Evolutionary conservation across 2,888 invertebrate genomes (phyloP).

Genomic region (Electrophaes corylata): DNA sequence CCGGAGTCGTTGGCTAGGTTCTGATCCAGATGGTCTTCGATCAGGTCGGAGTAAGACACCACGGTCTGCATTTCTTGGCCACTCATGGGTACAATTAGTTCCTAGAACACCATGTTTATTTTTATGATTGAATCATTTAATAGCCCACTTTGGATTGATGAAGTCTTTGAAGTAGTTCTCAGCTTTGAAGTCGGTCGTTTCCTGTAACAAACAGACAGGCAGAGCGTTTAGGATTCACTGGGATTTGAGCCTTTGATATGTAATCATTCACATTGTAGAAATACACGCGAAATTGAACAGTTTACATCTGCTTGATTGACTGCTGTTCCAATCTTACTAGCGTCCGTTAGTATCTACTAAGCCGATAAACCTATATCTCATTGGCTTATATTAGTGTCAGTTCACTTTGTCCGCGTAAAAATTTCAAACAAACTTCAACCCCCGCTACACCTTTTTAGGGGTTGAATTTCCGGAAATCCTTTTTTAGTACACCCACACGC

Average conservation of each 20-base stretch:
- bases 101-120: conserved; percentile 73
- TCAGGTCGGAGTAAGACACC: conserved; percentile 64
- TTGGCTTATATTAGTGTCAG: no score
- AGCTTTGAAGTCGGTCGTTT: conserved; percentile 40
- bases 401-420: no score
- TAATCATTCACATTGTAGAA: conserved; percentile 17
- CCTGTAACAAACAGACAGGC: conserved; percentile 44
- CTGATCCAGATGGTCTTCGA: conserved; percentile 54
- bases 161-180: conserved; percentile 37
- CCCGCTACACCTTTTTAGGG: no score
- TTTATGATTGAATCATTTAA: conserved; percentile 79
- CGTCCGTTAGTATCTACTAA: no score
- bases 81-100: conserved; percentile 66
- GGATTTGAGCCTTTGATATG: conserved; percentile 30
- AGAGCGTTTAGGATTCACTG: conserved; percentile 33
- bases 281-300: conserved; percentile 18
- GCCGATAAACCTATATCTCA: no score
- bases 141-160: conserved; percentile 48
- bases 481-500: no score
- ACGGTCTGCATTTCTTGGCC: conserved; percentile 75
- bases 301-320: conserved; percentile 13
- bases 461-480: no score
- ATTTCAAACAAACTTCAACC: no score
- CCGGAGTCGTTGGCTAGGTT: conserved; percentile 50
- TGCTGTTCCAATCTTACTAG: no score